These are phyloP conservation scores for Indicator indicator DNA, from an alignment of 2,113 vertebrate genomes.

Conservation along the genomic window DNA sequence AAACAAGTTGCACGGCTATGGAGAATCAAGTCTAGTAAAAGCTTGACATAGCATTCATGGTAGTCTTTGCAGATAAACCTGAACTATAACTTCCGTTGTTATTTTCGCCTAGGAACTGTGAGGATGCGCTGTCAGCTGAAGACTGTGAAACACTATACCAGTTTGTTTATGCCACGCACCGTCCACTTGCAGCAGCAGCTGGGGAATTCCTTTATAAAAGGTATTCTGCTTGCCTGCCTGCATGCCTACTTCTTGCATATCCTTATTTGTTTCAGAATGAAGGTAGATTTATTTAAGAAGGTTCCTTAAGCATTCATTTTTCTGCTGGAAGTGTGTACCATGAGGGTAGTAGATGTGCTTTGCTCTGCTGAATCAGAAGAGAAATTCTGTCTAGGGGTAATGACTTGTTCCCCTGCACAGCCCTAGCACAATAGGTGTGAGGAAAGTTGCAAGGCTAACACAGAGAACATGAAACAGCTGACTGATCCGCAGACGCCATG, in stretches of 20 bases:
- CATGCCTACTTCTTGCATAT: not conserved
- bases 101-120: conserved; percentile 78
- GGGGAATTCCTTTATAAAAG: conserved; percentile 88
- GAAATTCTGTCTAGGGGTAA: not conserved
- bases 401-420: not conserved
- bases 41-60: not conserved
- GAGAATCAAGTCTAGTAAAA: conserved; percentile 6
- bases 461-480: not conserved
- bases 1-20: not conserved
- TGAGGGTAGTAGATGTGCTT: not conserved
- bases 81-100: conserved; percentile 40
- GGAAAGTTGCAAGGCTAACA: not conserved
- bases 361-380: not conserved
- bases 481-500: not conserved
- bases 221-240: conserved; percentile 67
- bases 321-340: not conserved
- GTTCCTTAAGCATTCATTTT: not conserved
- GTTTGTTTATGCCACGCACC: conserved; percentile 87
- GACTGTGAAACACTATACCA: conserved; percentile 84
- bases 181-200: conserved; percentile 84
- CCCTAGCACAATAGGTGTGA: not conserved
- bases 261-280: not conserved
- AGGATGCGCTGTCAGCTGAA: conserved; percentile 76
- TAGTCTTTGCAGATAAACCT: not conserved
- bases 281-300: conserved; percentile 26